Conservation (phyloP, 2,113 vertebrate genomes). For the Mobula hypostoma region DNA sequence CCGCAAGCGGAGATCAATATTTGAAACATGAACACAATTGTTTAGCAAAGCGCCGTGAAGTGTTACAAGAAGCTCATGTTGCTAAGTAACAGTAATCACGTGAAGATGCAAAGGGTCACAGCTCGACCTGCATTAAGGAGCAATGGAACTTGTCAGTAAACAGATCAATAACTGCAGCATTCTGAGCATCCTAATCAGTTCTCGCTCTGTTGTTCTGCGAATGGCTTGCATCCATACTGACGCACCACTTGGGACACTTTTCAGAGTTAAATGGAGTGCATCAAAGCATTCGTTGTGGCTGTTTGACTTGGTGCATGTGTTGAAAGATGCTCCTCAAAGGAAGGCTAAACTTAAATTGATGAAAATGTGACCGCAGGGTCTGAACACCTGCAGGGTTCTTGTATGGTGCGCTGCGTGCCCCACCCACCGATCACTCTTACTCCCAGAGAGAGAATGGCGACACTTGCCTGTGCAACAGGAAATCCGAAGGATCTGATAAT, state of each 20-base stretch:
- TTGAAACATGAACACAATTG: slow-evolving; percentile 19
- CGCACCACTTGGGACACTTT: neutral
- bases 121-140: neutral
- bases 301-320: too few species aligned
- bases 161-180: neutral
- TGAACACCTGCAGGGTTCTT: neutral
- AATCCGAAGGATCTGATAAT: neutral
- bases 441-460: neutral
- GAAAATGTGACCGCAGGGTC: neutral
- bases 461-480: neutral
- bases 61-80: neutral
- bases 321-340: neutral
- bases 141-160: slow-evolving; percentile 22
- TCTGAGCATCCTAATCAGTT: neutral
- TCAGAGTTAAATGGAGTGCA: neutral
- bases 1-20: neutral
- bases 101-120: neutral
- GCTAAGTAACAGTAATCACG: slow-evolving; percentile 11
- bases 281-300: neutral
- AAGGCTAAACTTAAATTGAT: neutral
- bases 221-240: neutral
- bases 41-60: slow-evolving; percentile 7
- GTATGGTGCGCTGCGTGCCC: too few species aligned
- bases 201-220: neutral
- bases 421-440: too few species aligned